Evolutionary conservation across 2,888 invertebrate species (phyloP).

Genomic region (Andrena trimmerana): DNA sequence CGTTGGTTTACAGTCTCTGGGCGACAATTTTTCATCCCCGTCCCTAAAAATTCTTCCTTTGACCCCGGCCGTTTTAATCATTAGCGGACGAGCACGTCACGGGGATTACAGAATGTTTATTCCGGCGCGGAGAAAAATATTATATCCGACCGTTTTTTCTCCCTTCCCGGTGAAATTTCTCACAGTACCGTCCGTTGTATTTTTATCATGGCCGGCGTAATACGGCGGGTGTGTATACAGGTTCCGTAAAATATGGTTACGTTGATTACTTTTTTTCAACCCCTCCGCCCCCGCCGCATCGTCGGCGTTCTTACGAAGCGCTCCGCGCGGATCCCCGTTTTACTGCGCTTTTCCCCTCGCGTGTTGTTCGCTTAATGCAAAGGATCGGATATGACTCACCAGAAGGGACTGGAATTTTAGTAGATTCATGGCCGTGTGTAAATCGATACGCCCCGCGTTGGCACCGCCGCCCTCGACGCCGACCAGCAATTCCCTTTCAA

Average conservation of each 20-base stretch:
- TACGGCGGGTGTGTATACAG: constrained; percentile 48
- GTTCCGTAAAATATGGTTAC: constrained; percentile 66
- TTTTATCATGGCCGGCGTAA: constrained; percentile 49
- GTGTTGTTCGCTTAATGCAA: constrained; percentile 55
- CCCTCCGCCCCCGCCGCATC: neutral
- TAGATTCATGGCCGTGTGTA: constrained; percentile 54
- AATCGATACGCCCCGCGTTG: constrained; percentile 61
- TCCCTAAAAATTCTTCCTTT: neutral
- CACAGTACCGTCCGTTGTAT: constrained; percentile 33
- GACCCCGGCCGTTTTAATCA: constrained; percentile 15
- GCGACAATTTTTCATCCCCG: constrained; percentile 17
- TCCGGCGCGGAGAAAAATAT: constrained; percentile 31
- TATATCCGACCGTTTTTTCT: constrained; percentile 40
- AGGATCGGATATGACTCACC: constrained; percentile 72
- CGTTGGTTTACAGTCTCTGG: neutral
- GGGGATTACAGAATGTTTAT: constrained; percentile 36
- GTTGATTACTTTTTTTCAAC: constrained; percentile 66
- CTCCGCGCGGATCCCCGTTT: constrained; percentile 44
- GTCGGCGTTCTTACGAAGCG: constrained; percentile 51
- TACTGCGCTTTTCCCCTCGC: constrained; percentile 50
- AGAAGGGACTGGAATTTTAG: constrained; percentile 57
- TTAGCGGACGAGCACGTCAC: constrained; percentile 8
- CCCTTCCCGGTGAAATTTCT: constrained; percentile 36
- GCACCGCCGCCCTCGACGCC: constrained; percentile 11
- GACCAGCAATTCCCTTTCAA: neutral